A percentile compares a stretch with the other conserved stretches of the same genome.
phyloP scores from a whole-genome alignment of 2,797 vertebrate species.

The Anisognathus igniventris region DNA sequence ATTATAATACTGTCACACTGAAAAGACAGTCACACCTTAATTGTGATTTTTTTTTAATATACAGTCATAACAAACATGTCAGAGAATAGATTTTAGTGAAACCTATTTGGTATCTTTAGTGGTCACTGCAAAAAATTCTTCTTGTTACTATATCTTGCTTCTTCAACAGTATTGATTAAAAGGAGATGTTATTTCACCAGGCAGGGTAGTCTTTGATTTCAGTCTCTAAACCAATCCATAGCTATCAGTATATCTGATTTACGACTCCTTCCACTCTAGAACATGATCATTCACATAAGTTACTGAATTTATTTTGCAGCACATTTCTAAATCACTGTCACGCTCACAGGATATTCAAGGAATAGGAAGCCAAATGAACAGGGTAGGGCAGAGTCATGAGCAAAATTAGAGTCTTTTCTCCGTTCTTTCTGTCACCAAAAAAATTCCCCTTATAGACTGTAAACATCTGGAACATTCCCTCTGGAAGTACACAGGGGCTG shows the following conservation, averaged over 20 bases:
- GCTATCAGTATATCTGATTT: neutral
- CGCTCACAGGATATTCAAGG: neutral
- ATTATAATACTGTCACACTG: neutral
- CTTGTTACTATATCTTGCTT: rapidly evolving
- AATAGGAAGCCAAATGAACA: neutral
- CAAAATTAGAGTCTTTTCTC: neutral
- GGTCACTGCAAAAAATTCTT: neutral
- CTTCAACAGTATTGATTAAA: neutral
- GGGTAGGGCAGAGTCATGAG: neutral
- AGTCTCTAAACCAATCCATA: neutral
- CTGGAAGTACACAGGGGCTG: neutral
- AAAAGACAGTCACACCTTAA: neutral
- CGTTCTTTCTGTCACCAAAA: neutral
- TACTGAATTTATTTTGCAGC: neutral
- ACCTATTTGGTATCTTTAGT: neutral
- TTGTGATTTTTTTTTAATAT: neutral
- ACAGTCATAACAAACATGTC: neutral
- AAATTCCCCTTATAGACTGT: neutral
- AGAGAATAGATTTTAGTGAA: neutral
- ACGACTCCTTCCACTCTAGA: neutral
- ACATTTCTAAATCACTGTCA: neutral
- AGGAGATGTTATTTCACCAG: neutral
- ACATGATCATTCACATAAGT: neutral
- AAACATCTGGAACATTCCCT: neutral
- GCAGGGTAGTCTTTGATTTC: neutral